Base-by-base conservation (phyloP, 2,888 invertebrate species). In the Melangyna quadrimaculata region DNA sequence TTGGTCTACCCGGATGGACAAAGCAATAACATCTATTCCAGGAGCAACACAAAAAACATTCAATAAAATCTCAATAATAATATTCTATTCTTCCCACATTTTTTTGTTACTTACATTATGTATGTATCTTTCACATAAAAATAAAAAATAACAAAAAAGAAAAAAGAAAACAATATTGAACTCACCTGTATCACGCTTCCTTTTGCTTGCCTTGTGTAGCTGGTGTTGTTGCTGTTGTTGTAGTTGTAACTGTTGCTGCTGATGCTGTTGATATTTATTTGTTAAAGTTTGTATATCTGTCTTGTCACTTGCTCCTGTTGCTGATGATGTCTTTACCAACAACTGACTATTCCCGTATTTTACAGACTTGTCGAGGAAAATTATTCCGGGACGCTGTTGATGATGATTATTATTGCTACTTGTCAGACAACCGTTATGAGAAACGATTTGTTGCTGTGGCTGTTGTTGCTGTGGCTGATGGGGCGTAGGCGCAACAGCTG, bases 141-240 rank as follows among this genome's bases (percentile, higher is more conserved):
- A n/a, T n/a, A n/a, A n/a, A n/a, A n/a, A 22, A 27, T 17, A 40
- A 4, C 12, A 43, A 17, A 45, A 10, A 19, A 7, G 19, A 10
- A n/a, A 57, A 7, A 32, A 32, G 14, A 29, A 55, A 35, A 17
- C 5, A 9, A 17, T 48, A 40, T 22, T 22, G 1, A 53, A 65
- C 87, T 88, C 73, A 89, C 89, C 89, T 88, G 88, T 89, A 86
- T 89, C 89, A 83, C 89, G 87, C 81, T 89, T 89, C 59, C 89
- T 87, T 81, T 89, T 89, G 71, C 70, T 87, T 35, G 88, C 87
- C 43, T 88, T 88, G 24, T 88, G 88, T 84, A 79, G 87, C 78
- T 84, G 84, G 24, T 86, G 80, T 45, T 87, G 83, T 51, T 84
- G 83, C 48, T 87, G 87, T 40, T 79, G 80, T 32, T 77, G 80